These are phyloP conservation scores for Daphoenositta chrysoptera DNA, from an alignment of 2,113 vertebrate genomes.

Conservation along the genomic window DNA sequence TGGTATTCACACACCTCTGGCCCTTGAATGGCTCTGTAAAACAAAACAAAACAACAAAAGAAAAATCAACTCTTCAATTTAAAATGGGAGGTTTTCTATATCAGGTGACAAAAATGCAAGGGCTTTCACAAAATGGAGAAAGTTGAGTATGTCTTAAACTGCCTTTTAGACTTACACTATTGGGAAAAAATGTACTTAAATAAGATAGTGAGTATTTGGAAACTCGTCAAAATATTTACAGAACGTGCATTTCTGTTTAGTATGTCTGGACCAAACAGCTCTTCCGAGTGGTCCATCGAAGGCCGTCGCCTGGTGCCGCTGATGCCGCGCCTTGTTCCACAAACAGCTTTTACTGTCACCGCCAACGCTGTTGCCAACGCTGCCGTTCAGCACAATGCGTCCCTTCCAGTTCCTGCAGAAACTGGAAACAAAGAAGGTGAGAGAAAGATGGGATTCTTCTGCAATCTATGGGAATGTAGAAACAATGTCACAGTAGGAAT, in stretches of 20 bases:
- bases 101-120: neutral
- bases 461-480: neutral
- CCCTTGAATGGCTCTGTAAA: neutral
- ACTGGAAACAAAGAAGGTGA: slow-evolving; percentile 98
- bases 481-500: neutral
- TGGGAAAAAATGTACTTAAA: neutral
- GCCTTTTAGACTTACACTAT: neutral
- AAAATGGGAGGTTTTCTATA: neutral
- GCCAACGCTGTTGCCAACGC: slow-evolving; percentile 93
- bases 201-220: neutral
- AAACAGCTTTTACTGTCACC: slow-evolving; percentile 93
- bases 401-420: slow-evolving; percentile 89
- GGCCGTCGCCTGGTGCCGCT: slow-evolving; percentile 92
- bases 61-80: neutral
- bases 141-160: neutral
- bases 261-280: slow-evolving; percentile 98
- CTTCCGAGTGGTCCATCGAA: slow-evolving; percentile 97
- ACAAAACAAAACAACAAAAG: neutral
- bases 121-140: neutral
- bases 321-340: slow-evolving; percentile 95
- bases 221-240: neutral
- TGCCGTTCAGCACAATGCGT: slow-evolving; percentile 89
- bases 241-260: slow-evolving; percentile 70
- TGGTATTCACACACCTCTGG: neutral
- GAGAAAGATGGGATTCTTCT: neutral